phyloP scores from a whole-genome alignment of 2,888 invertebrate genomes.

The Microctonus brassicae region DNA sequence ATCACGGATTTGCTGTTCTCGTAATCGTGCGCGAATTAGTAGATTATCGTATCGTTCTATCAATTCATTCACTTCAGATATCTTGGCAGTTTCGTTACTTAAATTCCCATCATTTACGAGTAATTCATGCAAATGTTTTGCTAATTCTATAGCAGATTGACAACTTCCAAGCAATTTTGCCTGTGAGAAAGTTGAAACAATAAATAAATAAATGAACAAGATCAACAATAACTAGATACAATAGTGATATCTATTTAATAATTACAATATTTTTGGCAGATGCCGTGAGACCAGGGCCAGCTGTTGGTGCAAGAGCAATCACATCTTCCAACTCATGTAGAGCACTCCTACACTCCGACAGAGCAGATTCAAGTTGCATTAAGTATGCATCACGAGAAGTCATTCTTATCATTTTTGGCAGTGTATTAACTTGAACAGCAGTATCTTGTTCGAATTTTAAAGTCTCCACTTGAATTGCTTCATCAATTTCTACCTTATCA shows the following conservation, averaged over 20 bases:
- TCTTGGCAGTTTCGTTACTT: constrained; percentile 76
- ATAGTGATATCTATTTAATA: constrained; percentile 25
- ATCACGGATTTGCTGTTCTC: constrained; percentile 83
- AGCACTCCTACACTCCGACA: constrained; percentile 79
- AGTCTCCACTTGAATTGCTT: constrained; percentile 80
- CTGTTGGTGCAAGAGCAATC: constrained; percentile 74
- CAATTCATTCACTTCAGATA: constrained; percentile 77
- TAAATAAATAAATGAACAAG: constrained; percentile 5
- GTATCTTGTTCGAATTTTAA: constrained; percentile 82
- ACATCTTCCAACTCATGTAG: constrained; percentile 78
- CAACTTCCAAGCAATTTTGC: constrained; percentile 84
- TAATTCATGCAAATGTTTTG: constrained; percentile 83
- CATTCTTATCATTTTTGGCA: constrained; percentile 75
- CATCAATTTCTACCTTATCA: constrained; percentile 71
- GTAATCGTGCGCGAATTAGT: constrained; percentile 79
- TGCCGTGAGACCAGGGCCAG: constrained; percentile 73
- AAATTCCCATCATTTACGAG: constrained; percentile 82
- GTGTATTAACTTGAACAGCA: constrained; percentile 86
- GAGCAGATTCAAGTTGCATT: constrained; percentile 81
- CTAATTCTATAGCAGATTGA: constrained; percentile 84
- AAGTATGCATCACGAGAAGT: constrained; percentile 88
- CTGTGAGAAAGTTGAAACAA: constrained; percentile 50
- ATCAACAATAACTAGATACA: neutral
- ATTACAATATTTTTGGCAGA: constrained; percentile 77
- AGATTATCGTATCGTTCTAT: constrained; percentile 79